Evolutionary conservation across 2,888 invertebrate genomes (phyloP).

Genomic region (Harpalus rubripes): DNA sequence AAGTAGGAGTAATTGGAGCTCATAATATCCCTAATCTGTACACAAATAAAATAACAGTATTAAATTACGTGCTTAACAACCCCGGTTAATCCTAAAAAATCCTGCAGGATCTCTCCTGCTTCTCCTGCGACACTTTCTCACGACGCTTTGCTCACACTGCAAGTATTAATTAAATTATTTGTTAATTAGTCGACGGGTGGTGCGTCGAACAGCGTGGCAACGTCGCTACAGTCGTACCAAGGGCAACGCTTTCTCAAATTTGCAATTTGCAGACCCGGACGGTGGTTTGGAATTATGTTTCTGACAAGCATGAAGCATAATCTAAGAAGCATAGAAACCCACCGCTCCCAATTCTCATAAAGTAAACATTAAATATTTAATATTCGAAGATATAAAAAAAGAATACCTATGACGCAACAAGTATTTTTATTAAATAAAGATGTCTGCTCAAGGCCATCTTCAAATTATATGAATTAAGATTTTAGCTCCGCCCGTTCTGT

Average conservation of each 20-base stretch:
- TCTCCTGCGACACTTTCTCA: slow-evolving; percentile 30
- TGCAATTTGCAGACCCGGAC: slow-evolving; percentile 12
- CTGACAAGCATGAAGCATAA: background rate
- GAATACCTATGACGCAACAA: no score
- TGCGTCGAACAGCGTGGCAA: slow-evolving; percentile 32
- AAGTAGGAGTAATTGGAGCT: background rate
- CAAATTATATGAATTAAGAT: no score
- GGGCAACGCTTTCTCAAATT: slow-evolving; percentile 3
- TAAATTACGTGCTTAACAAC: slow-evolving; percentile 17
- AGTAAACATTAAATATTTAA: background rate
- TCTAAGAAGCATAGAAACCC: background rate
- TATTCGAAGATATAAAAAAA: no score
- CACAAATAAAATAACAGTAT: slow-evolving; percentile 15
- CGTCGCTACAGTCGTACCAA: background rate
- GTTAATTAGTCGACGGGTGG: slow-evolving; percentile 50
- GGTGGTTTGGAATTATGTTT: slow-evolving; percentile 28
- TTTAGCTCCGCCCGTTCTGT: no score
- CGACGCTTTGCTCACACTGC: slow-evolving; percentile 29
- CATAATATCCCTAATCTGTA: background rate
- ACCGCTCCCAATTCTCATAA: background rate
- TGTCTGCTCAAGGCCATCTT: no score
- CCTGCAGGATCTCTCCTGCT: slow-evolving; percentile 11
- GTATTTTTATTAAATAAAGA: no score
- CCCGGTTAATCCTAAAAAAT: slow-evolving; percentile 16
- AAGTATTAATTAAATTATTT: slow-evolving; percentile 61